Percentiles rank a stretch among this genome's conserved stretches.
These are phyloP conservation scores for Aphelocoma californica DNA, from an alignment of 2,797 vertebrate species.

Conservation along the genomic window DNA sequence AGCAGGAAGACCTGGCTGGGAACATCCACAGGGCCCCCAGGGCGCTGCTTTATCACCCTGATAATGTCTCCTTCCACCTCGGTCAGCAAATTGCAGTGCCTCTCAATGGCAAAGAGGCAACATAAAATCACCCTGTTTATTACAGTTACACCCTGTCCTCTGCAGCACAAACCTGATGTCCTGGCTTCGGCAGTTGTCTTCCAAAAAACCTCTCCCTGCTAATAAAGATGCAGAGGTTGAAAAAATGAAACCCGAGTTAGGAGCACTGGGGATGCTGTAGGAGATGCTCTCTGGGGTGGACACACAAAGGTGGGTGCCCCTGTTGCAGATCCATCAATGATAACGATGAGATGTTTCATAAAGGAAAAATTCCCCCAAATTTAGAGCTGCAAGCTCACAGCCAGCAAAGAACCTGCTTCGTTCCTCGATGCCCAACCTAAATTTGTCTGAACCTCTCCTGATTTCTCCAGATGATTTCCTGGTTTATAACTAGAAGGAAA, in stretches of 20 bases:
- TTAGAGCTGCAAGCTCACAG: not conserved
- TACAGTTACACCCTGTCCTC: not conserved
- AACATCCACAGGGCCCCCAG: fast-evolving
- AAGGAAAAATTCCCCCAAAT: not conserved
- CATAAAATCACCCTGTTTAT: not conserved
- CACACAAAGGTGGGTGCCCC: no score
- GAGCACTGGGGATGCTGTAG: fast-evolving
- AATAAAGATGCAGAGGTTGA: not conserved
- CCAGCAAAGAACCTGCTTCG: fast-evolving
- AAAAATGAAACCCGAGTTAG: fast-evolving
- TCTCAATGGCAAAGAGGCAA: not conserved
- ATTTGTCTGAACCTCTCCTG: not conserved
- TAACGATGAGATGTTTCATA: fast-evolving
- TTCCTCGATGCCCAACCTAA: not conserved
- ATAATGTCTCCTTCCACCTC: not conserved
- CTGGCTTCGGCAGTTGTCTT: not conserved
- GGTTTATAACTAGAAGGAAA: constrained; percentile 9
- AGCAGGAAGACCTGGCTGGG: not conserved
- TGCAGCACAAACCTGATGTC: not conserved
- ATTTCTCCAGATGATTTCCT: not conserved
- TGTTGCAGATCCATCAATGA: fast-evolving
- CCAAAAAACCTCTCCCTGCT: not conserved
- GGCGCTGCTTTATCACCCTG: not conserved
- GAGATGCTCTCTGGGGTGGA: not conserved
- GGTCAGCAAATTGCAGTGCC: not conserved